Evolutionary conservation across 2,113 vertebrate genomes (phyloP).

Genomic region (Garra rufa): DNA sequence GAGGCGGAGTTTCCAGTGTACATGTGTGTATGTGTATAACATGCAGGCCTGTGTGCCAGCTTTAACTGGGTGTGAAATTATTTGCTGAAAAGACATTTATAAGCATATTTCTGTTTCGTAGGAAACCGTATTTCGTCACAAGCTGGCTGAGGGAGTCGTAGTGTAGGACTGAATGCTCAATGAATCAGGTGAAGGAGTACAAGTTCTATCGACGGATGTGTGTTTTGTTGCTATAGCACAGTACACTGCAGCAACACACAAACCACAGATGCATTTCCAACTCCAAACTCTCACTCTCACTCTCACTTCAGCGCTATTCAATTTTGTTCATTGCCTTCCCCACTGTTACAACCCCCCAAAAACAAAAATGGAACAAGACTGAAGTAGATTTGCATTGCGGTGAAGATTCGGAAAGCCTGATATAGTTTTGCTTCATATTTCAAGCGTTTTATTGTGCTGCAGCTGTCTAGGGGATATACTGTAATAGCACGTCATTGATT

Average conservation of each 20-base stretch:
- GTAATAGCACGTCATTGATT: slow-evolving; percentile 29
- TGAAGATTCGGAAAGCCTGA: neutral
- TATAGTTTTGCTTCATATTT: slow-evolving; percentile 47
- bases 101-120: slow-evolving; percentile 51
- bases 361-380: slow-evolving; percentile 18
- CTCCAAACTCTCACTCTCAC: neutral
- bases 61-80: slow-evolving; percentile 57
- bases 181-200: neutral
- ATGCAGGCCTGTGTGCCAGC: neutral
- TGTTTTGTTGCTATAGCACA: slow-evolving; percentile 36
- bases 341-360: neutral
- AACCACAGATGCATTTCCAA: neutral
- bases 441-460: slow-evolving; percentile 12
- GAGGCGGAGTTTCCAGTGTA: slow-evolving; percentile 24
- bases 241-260: slow-evolving; percentile 36
- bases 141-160: slow-evolving; percentile 11
- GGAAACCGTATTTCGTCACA: slow-evolving; percentile 47
- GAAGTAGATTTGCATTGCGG: slow-evolving; percentile 38
- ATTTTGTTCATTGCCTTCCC: neutral
- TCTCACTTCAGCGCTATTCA: neutral
- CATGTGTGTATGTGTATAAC: neutral
- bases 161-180: slow-evolving; percentile 8
- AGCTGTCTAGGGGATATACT: neutral
- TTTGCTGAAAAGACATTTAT: slow-evolving; percentile 59
- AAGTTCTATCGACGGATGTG: neutral